phyloP scores from a whole-genome alignment of 1,140 invertebrate genomes.

The Schlechtendalia chinensis region DNA sequence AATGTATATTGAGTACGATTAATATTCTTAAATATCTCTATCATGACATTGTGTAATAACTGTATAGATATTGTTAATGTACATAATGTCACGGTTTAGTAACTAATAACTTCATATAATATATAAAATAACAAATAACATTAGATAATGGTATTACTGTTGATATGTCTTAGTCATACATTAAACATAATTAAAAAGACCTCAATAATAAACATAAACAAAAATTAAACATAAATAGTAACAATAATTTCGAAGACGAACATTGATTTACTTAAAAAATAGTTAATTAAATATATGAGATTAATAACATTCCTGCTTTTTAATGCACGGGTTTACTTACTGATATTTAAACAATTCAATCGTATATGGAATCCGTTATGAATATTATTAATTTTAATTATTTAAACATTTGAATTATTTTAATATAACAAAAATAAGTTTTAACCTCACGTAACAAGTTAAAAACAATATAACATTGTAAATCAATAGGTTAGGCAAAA shows the following conservation, averaged over 20 bases:
- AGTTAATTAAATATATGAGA: not conserved
- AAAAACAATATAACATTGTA: not conserved
- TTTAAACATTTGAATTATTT: not conserved
- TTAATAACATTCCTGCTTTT: no score
- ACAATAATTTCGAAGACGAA: not conserved
- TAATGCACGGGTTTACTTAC: not conserved
- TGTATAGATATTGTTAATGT: not conserved
- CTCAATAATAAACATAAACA: no score
- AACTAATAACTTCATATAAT: not conserved
- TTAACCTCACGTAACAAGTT: not conserved
- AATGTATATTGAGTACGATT: no score
- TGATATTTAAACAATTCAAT: not conserved
- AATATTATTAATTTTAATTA: not conserved
- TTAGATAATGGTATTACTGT: constrained; percentile 20
- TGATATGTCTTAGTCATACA: not conserved
- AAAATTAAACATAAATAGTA: not conserved
- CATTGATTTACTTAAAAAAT: not conserved
- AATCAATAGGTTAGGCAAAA: not conserved
- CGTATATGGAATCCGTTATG: not conserved
- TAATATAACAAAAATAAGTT: not conserved
- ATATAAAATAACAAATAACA: constrained; percentile 6
- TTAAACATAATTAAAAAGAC: no score
- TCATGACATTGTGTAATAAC: not conserved
- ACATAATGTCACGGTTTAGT: not conserved
- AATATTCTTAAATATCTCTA: no score